Evolutionary conservation across 1,140 invertebrate species (phyloP).

Genomic region (Vanessa tameamea): DNA sequence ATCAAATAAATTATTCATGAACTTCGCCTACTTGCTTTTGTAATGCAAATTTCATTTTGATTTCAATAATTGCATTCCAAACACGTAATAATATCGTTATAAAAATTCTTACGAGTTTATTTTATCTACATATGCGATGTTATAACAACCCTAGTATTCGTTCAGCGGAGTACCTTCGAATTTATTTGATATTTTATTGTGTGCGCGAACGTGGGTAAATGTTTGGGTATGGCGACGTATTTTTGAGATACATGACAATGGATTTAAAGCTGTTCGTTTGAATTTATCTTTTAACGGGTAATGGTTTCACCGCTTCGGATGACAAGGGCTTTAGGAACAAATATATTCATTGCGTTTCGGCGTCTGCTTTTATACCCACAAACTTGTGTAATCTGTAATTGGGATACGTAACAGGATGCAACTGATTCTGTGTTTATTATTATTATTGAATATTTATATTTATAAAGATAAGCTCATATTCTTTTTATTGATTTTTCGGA

Average conservation of each 20-base stretch:
- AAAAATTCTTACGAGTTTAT: constrained; percentile 46
- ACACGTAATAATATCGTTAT: constrained; percentile 54
- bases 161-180: constrained; percentile 31
- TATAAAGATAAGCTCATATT: too few species aligned
- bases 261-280: constrained; percentile 25
- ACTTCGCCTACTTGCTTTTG: constrained; percentile 46
- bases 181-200: constrained; percentile 47
- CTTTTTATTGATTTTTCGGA: too few species aligned
- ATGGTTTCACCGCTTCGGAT: constrained; percentile 18
- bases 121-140: constrained; percentile 36
- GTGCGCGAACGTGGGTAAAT: constrained; percentile 46
- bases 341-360: constrained; percentile 13
- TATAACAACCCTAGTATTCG: constrained; percentile 39
- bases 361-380: neutral
- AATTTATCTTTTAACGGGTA: constrained; percentile 26
- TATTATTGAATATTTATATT: too few species aligned
- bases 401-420: neutral
- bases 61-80: constrained; percentile 66
- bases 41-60: constrained; percentile 62
- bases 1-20: constrained; percentile 60
- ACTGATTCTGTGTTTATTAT: too few species aligned
- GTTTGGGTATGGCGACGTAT: constrained; percentile 42
- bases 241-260: constrained; percentile 35
- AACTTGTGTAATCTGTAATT: neutral
- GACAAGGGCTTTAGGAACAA: constrained; percentile 5